These are phyloP conservation scores for Coreius guichenoti DNA, from an alignment of 2,797 vertebrate genomes.

Conservation along the genomic window DNA sequence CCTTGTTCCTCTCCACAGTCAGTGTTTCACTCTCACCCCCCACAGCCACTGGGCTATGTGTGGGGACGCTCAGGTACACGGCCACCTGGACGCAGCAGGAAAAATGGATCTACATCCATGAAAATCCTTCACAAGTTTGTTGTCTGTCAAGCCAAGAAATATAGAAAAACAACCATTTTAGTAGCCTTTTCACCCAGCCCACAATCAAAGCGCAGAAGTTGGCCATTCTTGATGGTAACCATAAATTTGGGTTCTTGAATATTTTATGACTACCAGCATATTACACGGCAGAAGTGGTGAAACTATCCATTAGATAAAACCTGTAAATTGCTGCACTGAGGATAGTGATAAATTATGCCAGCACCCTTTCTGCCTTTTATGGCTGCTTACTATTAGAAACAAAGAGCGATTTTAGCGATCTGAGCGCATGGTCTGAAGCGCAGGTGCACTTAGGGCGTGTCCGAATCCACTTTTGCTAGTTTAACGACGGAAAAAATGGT, in stretches of 20 bases:
- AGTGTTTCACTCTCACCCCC: conserved; percentile 12
- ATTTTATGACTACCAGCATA: conserved; percentile 43
- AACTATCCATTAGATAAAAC: conserved; percentile 46
- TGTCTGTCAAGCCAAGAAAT: not conserved
- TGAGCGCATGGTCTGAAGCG: no score
- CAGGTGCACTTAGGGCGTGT: no score
- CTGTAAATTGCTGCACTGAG: conserved; percentile 39
- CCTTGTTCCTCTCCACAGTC: conserved; percentile 21
- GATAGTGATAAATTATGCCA: conserved; percentile 45
- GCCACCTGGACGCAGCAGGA: conserved; percentile 29
- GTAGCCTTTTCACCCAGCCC: not conserved
- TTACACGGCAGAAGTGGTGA: conserved; percentile 29
- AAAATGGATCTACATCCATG: conserved; percentile 6
- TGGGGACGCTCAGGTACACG: conserved; percentile 36
- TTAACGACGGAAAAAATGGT: no score
- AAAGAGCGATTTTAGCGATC: not conserved
- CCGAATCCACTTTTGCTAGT: no score
- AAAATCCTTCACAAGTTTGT: not conserved
- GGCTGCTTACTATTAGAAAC: conserved; percentile 7
- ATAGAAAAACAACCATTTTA: not conserved
- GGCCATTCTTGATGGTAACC: conserved; percentile 1
- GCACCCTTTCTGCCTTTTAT: conserved; percentile 63
- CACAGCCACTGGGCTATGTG: conserved; percentile 19
- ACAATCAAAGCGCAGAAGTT: conserved; percentile 10
- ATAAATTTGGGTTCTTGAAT: conserved; percentile 39